Conservation (phyloP, 2,797 vertebrate genomes). For the Typhlichthys eigenmanni region DNA sequence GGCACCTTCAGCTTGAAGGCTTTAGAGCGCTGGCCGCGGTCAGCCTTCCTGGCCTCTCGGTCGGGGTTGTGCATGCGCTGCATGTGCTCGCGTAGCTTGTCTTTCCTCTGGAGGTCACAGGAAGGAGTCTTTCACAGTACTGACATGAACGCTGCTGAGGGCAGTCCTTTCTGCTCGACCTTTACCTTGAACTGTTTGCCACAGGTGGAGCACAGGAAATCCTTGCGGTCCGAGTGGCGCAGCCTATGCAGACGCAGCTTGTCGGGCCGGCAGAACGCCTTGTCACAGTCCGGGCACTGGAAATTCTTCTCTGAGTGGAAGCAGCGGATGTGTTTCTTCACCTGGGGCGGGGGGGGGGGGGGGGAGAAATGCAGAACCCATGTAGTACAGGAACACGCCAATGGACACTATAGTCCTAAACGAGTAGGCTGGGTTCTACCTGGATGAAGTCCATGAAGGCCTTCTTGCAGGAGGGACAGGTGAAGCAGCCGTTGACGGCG, state of each 20-base stretch:
- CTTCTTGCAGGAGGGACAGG: constrained; percentile 96
- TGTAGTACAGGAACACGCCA: background rate
- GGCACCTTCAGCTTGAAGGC: constrained; percentile 91
- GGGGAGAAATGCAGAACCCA: background rate
- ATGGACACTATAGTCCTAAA: background rate
- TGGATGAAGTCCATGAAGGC: constrained; percentile 95
- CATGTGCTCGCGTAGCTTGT: constrained; percentile 98
- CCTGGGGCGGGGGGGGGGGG: constrained; percentile 64
- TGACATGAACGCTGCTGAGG: too few species aligned
- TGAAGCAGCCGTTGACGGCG: constrained; percentile 88
- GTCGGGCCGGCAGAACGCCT: constrained; percentile 96
- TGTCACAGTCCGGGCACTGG: constrained; percentile 94
- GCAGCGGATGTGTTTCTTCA: constrained; percentile 97
- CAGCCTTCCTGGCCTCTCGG: constrained; percentile 94
- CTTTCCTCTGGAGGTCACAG: constrained; percentile 84
- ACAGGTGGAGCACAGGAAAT: constrained; percentile 97
- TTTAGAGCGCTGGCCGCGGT: constrained; percentile 91
- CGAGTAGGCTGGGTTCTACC: constrained; percentile 68
- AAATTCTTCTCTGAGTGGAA: constrained; percentile 98
- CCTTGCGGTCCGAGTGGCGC: constrained; percentile 95
- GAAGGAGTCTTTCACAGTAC: too few species aligned
- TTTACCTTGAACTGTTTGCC: constrained; percentile 98
- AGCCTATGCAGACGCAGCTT: constrained; percentile 97
- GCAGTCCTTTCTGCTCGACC: too few species aligned
- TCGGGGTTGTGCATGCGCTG: constrained; percentile 99